Base-by-base conservation (phyloP, 2,113 vertebrate species). In the Sebastes schlegelii region DNA sequence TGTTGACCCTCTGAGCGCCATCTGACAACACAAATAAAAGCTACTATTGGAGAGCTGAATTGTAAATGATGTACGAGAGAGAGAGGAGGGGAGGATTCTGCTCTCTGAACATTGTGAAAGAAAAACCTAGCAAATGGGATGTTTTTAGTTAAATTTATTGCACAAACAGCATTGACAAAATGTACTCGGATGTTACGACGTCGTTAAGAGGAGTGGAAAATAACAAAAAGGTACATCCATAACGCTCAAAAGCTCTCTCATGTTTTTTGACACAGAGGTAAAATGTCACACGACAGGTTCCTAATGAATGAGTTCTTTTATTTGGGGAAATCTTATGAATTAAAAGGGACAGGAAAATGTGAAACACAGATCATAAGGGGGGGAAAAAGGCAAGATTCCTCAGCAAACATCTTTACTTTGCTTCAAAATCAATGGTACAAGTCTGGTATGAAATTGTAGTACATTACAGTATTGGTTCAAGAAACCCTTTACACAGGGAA, bases 161-260 rank as follows among this genome's bases (percentile, higher is more conserved):
- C 95, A 95, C 94, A 95, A 95, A 95, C 89, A 95, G 92, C 91
- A 85, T 89, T 91, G 93, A 95, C 93, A 95, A 94, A 94, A 92
- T 92, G 86, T 92, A 93, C 63, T 89, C 57, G 26, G 84, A 87
- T 90, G 89, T 93, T 94, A 93, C 88, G 74, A 92, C 65, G 64
- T 88, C 85, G 79, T 82, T 85, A 79, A 72, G 84, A 87, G 80
- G 87, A 90, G 73, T 86, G 90, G 76, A 88, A 86, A 92, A 89
- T 75, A 86, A 88, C 55, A 84, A 88, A 48, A 87, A 69, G 84
- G 76, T 80, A 84, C 71, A 83, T 62, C 52, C 60, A 66, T 66
- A 73, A 92, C 74, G 84, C 88, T 84, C 72, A 83, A 77, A 89
- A 89, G 75, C 80, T 88, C 55, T 51, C 12, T 1, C 74, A 74